phyloP scores from a whole-genome alignment of 2,888 invertebrate species.

The Drymonia ruficornis region DNA sequence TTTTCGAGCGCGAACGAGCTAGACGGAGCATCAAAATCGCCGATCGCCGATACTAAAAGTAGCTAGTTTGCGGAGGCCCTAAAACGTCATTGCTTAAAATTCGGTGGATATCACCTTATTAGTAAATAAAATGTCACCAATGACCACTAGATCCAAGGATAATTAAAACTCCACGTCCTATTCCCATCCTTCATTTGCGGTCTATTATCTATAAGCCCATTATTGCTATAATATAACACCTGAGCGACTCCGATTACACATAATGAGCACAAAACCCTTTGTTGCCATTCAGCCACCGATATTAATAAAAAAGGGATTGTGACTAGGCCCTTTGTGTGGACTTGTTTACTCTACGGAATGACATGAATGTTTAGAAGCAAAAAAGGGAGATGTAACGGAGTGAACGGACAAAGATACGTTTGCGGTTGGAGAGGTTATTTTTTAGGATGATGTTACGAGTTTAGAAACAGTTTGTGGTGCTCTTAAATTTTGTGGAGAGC shows the following conservation, averaged over 20 bases:
- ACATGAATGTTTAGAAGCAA: conserved; percentile 74
- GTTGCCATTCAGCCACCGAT: conserved; percentile 75
- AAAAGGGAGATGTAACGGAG: conserved; percentile 66
- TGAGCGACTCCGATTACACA: conserved; percentile 74
- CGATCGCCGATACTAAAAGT: too few species aligned
- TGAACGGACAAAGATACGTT: conserved; percentile 39
- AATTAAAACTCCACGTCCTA: conserved; percentile 22
- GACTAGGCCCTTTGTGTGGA: conserved; percentile 68
- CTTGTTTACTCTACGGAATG: conserved; percentile 76
- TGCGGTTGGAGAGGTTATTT: conserved; percentile 38
- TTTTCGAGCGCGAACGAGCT: too few species aligned
- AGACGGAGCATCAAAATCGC: too few species aligned
- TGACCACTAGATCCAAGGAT: conserved; percentile 14
- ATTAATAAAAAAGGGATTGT: conserved; percentile 79
- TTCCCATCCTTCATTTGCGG: conserved; percentile 46
- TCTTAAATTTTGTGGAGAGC: conserved; percentile 20
- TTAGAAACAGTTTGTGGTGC: conserved; percentile 41
- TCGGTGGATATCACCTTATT: too few species aligned
- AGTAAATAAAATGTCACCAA: background rate
- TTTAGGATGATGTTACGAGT: conserved; percentile 30
- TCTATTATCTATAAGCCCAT: conserved; percentile 62
- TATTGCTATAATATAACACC: conserved; percentile 79
- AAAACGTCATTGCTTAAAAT: too few species aligned
- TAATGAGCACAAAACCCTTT: conserved; percentile 78
- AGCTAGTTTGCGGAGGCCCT: too few species aligned